Evolutionary conservation across 2,888 invertebrate species (phyloP).

Genomic region (Caenorhabditis virilis): DNA sequence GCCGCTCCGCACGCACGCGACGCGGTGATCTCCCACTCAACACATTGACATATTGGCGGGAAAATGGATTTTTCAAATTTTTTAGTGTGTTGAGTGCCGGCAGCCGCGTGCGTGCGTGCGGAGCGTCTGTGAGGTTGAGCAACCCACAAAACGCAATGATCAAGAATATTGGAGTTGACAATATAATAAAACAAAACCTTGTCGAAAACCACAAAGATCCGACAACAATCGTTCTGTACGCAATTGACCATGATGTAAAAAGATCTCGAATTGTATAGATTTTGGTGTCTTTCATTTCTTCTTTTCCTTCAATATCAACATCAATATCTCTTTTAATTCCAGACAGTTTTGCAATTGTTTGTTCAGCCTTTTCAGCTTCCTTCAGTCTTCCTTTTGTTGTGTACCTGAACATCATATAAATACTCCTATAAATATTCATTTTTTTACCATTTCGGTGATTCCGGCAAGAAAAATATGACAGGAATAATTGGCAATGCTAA

Average conservation of each 20-base stretch:
- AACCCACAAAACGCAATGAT: too few relatives aligned
- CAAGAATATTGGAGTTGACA: too few relatives aligned
- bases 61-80: too few relatives aligned
- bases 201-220: slow-evolving; percentile 47
- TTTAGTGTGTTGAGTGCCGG: too few relatives aligned
- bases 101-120: too few relatives aligned
- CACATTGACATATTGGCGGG: too few relatives aligned
- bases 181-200: too few relatives aligned
- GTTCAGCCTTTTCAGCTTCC: slow-evolving; percentile 35
- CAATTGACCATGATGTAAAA: slow-evolving; percentile 36
- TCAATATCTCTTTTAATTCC: slow-evolving; percentile 6
- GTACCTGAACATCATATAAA: too few relatives aligned
- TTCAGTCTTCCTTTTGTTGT: slow-evolving; percentile 23
- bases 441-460: slow-evolving; percentile 54
- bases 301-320: background rate
- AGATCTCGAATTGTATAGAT: slow-evolving; percentile 48
- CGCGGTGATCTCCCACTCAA: too few relatives aligned
- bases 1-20: too few relatives aligned
- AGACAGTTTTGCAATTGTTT: slow-evolving; percentile 19
- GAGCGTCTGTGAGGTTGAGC: too few relatives aligned
- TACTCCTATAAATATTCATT: too few relatives aligned
- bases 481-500: slow-evolving; percentile 36
- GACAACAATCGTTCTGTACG: slow-evolving; percentile 38
- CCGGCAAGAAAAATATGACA: slow-evolving; percentile 36
- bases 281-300: slow-evolving; percentile 17